Percentiles rank a stretch among this genome's conserved stretches.
These are phyloP conservation scores for Acanthosoma haemorrhoidale DNA, from an alignment of 2,888 invertebrate genomes.

Conservation along the genomic window DNA sequence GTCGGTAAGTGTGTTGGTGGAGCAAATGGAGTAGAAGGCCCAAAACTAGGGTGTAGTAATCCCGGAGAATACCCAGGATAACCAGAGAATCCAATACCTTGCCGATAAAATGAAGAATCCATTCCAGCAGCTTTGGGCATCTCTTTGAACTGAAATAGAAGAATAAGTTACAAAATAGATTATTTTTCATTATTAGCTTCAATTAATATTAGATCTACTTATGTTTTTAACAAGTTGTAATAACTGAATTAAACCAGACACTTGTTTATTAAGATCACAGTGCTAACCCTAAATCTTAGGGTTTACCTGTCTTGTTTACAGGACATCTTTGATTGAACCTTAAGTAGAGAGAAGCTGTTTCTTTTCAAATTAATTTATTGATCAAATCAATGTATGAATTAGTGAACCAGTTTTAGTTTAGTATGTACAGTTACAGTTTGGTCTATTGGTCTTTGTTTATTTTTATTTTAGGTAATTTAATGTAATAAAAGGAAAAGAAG, in stretches of 20 bases:
- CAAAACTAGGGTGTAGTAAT: slow-evolving; percentile 69
- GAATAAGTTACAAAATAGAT: background rate
- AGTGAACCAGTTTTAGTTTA: too few species aligned
- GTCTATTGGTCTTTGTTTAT: too few species aligned
- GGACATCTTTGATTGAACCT: background rate
- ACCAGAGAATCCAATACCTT: slow-evolving; percentile 65
- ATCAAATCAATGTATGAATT: too few species aligned
- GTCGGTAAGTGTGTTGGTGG: slow-evolving; percentile 80
- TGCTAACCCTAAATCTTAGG: too few species aligned
- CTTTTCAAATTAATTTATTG: too few species aligned
- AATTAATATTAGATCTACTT: too few species aligned
- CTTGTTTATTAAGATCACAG: background rate
- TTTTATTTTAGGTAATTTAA: too few species aligned
- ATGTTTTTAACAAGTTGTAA: too few species aligned
- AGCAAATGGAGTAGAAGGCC: slow-evolving; percentile 77
- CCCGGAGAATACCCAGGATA: slow-evolving; percentile 75
- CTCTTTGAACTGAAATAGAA: slow-evolving; percentile 67
- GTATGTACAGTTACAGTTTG: too few species aligned
- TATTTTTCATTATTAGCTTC: too few species aligned
- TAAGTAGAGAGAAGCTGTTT: background rate
- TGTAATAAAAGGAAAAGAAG: too few species aligned
- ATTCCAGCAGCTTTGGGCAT: slow-evolving; percentile 78
- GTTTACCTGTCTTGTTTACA: too few species aligned
- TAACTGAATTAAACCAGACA: background rate
- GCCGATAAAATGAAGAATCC: slow-evolving; percentile 74